Conservation (phyloP, 2,888 invertebrate genomes). For the Bhutanitis thaidina region DNA sequence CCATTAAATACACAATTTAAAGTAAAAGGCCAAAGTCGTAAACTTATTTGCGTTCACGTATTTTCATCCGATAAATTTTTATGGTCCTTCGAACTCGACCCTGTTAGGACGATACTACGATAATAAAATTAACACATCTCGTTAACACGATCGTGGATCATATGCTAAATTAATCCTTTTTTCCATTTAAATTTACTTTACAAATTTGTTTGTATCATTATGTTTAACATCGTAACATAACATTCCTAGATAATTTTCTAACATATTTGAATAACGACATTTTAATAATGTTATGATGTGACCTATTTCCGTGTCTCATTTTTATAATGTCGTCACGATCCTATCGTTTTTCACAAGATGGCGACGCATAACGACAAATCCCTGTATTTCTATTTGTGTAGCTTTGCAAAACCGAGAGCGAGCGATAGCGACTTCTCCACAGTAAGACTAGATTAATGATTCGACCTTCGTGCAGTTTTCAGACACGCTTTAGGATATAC, state of each 20-base stretch:
- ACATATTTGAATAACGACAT: not conserved
- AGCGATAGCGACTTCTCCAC: conserved; percentile 30
- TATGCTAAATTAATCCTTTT: too few relatives aligned
- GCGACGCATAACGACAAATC: conserved; percentile 75
- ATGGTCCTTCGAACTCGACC: conserved; percentile 3
- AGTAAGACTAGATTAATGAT: conserved; percentile 26
- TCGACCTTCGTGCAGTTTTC: conserved; percentile 16
- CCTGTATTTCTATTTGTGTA: conserved; percentile 79
- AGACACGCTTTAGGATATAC: conserved; percentile 31
- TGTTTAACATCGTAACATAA: too few relatives aligned
- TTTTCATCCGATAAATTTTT: conserved; percentile 4
- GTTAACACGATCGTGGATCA: conserved; percentile 5
- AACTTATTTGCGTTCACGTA: not conserved
- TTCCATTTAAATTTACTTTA: too few relatives aligned
- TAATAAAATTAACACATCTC: conserved; percentile 6
- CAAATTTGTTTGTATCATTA: too few relatives aligned
- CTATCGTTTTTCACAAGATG: conserved; percentile 80
- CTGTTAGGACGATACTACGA: conserved; percentile 8
- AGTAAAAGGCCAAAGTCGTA: not conserved
- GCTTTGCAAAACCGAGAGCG: conserved; percentile 55
- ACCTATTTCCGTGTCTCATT: conserved; percentile 60
- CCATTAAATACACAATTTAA: not conserved
- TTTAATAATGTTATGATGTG: conserved; percentile 36
- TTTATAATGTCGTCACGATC: conserved; percentile 71
- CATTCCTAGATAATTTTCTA: too few relatives aligned